Base-by-base conservation (phyloP, 2,888 invertebrate species). In the Bombylius major region DNA sequence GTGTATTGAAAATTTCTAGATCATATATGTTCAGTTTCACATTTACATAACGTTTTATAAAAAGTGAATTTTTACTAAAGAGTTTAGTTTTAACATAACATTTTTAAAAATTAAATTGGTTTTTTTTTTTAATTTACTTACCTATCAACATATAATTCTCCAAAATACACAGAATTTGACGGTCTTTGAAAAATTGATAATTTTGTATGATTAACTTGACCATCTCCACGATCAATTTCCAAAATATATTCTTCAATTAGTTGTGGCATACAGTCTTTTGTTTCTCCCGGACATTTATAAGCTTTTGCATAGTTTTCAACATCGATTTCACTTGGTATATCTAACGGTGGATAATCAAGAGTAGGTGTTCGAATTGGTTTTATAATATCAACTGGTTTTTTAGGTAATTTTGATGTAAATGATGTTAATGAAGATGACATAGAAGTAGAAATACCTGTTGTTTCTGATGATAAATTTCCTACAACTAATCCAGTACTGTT, bases 181-280 rank as follows among this genome's bases (percentile, higher is more conserved):
- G 89, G 88, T 72, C 92, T 79, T 75, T 92, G 91, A 61, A 87
- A 78, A 71, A 95, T 90, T 56, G 89, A 87, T 63, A 95, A 78
- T 70, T 89, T 89, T 67, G 92, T 92, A 71, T 87, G 84, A 75
- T 91, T 88, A 64, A 88, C 84, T 59, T 84, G 80, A 9, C 84
- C 81, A 0, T 78, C 77, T 50, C 73, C 71, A 56, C 81, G 79
- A 66, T 92, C 92, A 50, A 92, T 89, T 75, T 95, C 94, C 63
- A 95, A 76, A 55, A 89, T 84, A 71, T 90, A 91, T 69, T 92
- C 91, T 72, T 93, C 92, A 51, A 92, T 84, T 51, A 89, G 76
- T 71, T 87, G 86, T 48, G 90, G 89, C 64, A 83, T 81, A 71
- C 85, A 87, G 75, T 87, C 87, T 62, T 67, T 71, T 57, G 68